These are phyloP conservation scores for Sorex fumeus DNA, from an alignment of 2,113 vertebrate species.

Conservation along the genomic window DNA sequence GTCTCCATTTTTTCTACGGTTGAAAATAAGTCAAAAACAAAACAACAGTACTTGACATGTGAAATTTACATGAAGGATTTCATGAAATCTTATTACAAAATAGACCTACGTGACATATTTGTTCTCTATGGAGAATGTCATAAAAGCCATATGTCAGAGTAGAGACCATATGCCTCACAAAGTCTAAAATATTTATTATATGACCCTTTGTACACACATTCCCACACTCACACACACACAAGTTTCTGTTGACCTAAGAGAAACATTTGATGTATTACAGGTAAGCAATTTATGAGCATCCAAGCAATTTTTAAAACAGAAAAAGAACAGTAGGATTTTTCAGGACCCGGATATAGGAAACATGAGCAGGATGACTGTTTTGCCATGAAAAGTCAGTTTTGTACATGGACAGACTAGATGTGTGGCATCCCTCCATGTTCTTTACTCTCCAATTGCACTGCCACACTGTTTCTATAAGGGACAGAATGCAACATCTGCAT, in stretches of 20 bases:
- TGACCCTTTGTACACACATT: neutral
- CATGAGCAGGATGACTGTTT: conserved; percentile 4
- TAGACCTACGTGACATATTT: neutral
- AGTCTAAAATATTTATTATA: neutral
- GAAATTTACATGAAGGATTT: neutral
- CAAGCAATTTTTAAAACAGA: neutral
- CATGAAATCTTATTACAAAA: neutral
- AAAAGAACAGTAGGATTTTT: conserved; percentile 5
- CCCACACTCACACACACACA: neutral
- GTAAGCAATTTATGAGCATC: neutral
- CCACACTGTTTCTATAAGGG: conserved; percentile 66
- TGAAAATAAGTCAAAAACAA: neutral
- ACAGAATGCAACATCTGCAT: conserved; percentile 66
- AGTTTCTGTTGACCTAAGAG: neutral
- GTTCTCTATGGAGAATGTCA: neutral
- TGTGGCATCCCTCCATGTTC: conserved; percentile 70
- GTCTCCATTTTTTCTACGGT: neutral
- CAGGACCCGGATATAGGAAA: neutral
- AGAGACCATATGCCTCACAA: neutral
- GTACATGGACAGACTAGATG: conserved; percentile 52
- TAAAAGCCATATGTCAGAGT: neutral
- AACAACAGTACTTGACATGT: neutral
- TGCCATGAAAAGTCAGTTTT: conserved; percentile 31
- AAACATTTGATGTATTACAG: neutral
- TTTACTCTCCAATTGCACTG: conserved; percentile 47